Evolutionary conservation across 1,140 invertebrate genomes (phyloP).

Genomic region (Phocides pigmalion): DNA sequence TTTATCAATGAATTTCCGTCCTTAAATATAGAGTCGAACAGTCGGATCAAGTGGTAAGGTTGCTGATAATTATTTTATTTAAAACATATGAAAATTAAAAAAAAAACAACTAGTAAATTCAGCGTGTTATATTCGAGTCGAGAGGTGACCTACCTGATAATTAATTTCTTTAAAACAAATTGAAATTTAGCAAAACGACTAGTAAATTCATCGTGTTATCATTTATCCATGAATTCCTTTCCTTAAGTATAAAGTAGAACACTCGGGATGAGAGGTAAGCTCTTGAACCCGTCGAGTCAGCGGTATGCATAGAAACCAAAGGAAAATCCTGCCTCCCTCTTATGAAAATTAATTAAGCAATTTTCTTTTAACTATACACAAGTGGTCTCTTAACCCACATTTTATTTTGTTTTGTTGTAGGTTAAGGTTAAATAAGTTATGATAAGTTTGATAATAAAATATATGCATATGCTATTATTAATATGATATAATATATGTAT

Average conservation of each 20-base stretch:
- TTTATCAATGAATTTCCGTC: constrained; percentile 17
- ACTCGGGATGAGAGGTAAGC: constrained; percentile 8
- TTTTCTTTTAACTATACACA: constrained; percentile 9
- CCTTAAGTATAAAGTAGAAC: not conserved
- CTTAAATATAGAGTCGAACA: not conserved
- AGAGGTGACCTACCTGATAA: too few relatives aligned
- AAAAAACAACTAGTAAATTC: not conserved
- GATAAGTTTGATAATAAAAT: too few relatives aligned
- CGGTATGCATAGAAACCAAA: constrained; percentile 16
- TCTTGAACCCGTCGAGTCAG: constrained; percentile 17
- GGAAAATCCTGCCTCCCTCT: constrained; percentile 11
- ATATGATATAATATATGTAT: too few relatives aligned
- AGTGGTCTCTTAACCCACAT: constrained; percentile 14
- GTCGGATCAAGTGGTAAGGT: constrained; percentile 4
- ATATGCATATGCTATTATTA: too few relatives aligned
- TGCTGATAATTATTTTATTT: too few relatives aligned
- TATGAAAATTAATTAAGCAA: constrained; percentile 29
- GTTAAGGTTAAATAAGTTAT: too few relatives aligned
- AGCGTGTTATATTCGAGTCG: not conserved
- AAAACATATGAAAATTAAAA: too few relatives aligned
- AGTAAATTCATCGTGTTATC: not conserved
- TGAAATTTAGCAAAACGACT: too few relatives aligned
- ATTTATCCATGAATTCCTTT: constrained; percentile 21
- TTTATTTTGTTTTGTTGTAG: not conserved
- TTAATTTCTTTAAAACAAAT: too few relatives aligned